phyloP scores from a whole-genome alignment of 2,113 vertebrate species.

The Geococcyx californianus region DNA sequence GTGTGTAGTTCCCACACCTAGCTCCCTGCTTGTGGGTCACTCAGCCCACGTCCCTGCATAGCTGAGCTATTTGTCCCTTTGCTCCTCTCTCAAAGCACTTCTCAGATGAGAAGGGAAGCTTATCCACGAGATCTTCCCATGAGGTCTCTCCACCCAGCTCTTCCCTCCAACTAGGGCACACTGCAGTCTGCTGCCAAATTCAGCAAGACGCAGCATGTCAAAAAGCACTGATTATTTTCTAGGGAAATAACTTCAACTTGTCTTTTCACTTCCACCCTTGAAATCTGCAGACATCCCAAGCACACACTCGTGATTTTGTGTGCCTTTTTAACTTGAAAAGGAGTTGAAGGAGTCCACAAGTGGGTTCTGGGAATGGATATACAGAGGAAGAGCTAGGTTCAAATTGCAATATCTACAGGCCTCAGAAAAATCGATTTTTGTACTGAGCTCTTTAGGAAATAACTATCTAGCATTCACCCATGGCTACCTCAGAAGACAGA shows the following conservation, averaged over 20 bases:
- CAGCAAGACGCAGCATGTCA: conserved; percentile 39
- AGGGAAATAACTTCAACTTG: neutral
- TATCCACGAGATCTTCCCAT: conserved; percentile 46
- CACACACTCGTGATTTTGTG: neutral
- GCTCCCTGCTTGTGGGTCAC: neutral
- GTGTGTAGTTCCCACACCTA: neutral
- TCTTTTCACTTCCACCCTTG: neutral
- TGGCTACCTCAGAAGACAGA: neutral
- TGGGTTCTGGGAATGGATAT: neutral
- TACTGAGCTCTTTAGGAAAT: neutral
- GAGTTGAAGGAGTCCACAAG: neutral
- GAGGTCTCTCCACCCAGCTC: conserved; percentile 31
- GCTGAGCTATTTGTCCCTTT: neutral
- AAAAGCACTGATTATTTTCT: conserved; percentile 38
- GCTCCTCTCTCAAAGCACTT: neutral
- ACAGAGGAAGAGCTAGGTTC: neutral
- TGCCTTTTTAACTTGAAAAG: neutral
- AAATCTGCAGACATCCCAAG: neutral
- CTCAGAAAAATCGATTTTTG: neutral
- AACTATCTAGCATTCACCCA: neutral
- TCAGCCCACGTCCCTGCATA: neutral
- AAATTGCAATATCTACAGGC: neutral
- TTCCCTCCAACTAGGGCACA: conserved; percentile 6
- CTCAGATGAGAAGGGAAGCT: neutral
- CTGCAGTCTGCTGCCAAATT: neutral